phyloP scores from a whole-genome alignment of 2,797 vertebrate genomes.

The Dallia pectoralis region DNA sequence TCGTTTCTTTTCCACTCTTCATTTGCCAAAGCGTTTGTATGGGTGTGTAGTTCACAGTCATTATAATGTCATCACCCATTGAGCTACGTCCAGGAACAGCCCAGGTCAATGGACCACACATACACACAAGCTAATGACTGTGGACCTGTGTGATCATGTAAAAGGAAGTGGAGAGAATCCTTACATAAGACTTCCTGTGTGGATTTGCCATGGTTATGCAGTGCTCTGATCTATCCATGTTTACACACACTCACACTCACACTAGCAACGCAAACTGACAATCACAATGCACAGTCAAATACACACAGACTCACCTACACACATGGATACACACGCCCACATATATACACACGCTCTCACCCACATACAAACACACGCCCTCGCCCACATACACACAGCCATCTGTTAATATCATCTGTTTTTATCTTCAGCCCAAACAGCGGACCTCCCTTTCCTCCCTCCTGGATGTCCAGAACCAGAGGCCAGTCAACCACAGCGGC shows the following conservation, averaged over 20 bases:
- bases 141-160: constrained; percentile 46
- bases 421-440: constrained; percentile 86
- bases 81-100: neutral
- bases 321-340: too few species aligned
- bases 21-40: neutral
- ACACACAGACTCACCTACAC: too few species aligned
- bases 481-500: constrained; percentile 87
- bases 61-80: constrained; percentile 1
- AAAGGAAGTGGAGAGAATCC: constrained; percentile 46
- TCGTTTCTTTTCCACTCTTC: too few species aligned
- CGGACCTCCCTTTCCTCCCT: constrained; percentile 92
- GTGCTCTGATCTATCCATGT: neutral
- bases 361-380: neutral
- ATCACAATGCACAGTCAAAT: too few species aligned
- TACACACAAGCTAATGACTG: neutral
- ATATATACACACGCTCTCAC: too few species aligned
- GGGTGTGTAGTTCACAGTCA: neutral
- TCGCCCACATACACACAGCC: too few species aligned
- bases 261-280: too few species aligned
- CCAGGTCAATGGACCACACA: neutral
- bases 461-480: constrained; percentile 89
- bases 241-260: neutral
- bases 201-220: constrained; percentile 35
- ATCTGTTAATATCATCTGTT: too few species aligned
- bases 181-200: constrained; percentile 52